These are phyloP conservation scores for Delphinapterus leucas DNA, from an alignment of 2,113 vertebrate species.

Conservation along the genomic window DNA sequence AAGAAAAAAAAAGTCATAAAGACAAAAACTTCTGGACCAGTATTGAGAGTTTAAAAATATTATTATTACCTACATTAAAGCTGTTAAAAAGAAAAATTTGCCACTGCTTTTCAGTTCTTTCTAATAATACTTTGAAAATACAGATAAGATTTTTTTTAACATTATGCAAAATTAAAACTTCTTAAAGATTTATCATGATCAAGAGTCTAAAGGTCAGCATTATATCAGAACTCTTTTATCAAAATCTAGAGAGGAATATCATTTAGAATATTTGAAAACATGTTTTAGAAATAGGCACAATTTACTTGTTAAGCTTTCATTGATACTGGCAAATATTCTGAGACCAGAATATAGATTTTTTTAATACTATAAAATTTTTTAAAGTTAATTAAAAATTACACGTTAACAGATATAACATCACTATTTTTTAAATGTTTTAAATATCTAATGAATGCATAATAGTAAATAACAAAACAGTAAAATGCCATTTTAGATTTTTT, in stretches of 20 bases:
- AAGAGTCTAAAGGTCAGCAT: conserved; percentile 33
- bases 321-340: conserved; percentile 24
- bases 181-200: conserved; percentile 2
- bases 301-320: conserved; percentile 42
- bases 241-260: conserved; percentile 51
- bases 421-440: conserved; percentile 45
- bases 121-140: conserved; percentile 34
- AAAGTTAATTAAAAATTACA: conserved; percentile 55
- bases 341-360: conserved; percentile 33
- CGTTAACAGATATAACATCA: conserved; percentile 16
- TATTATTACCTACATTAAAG: conserved; percentile 7
- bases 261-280: conserved; percentile 56
- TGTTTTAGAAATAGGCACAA: not conserved
- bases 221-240: conserved; percentile 32
- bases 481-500: conserved; percentile 23
- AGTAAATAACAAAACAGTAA: conserved; percentile 44
- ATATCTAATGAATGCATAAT: conserved; percentile 52
- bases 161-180: conserved; percentile 42
- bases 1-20: not conserved
- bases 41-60: conserved; percentile 35
- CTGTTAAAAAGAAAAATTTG: conserved; percentile 25
- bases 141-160: not conserved
- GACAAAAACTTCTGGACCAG: not conserved
- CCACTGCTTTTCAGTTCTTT: conserved; percentile 18
- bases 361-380: not conserved